Conservation (phyloP, 2,797 vertebrate genomes). For the Phrynocephalus forsythii region DNA sequence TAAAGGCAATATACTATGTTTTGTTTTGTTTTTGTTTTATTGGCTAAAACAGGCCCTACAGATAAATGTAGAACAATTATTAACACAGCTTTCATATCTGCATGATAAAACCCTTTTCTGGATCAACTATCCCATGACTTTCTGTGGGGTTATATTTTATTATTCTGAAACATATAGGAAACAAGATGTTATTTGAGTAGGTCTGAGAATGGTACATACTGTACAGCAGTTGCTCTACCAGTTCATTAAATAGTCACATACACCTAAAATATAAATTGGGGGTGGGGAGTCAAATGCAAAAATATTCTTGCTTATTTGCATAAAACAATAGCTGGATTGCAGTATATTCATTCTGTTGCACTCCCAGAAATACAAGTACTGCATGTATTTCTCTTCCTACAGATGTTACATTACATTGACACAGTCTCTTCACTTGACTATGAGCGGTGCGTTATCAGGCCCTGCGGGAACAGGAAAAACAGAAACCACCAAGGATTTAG, state of each 20-base stretch:
- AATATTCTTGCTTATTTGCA: neutral
- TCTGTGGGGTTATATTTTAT: neutral
- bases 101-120: neutral
- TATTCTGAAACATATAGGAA: neutral
- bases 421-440: constrained; percentile 78
- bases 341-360: neutral
- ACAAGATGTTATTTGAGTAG: neutral
- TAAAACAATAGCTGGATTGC: neutral
- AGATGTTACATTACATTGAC: constrained; percentile 85
- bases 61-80: neutral
- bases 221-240: neutral
- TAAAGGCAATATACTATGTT: neutral
- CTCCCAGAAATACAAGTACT: neutral
- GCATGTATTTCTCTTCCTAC: constrained; percentile 11
- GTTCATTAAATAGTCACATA: neutral
- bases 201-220: neutral
- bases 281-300: no score
- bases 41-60: neutral
- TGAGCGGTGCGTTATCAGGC: constrained; percentile 81
- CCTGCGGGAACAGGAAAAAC: constrained; percentile 82
- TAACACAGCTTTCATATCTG: neutral
- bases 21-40: neutral
- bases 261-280: neutral
- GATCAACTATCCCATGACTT: neutral
- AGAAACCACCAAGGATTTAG: constrained; percentile 84